phyloP scores from a whole-genome alignment of 2,888 invertebrate genomes.

The Andrena haemorrhoa region DNA sequence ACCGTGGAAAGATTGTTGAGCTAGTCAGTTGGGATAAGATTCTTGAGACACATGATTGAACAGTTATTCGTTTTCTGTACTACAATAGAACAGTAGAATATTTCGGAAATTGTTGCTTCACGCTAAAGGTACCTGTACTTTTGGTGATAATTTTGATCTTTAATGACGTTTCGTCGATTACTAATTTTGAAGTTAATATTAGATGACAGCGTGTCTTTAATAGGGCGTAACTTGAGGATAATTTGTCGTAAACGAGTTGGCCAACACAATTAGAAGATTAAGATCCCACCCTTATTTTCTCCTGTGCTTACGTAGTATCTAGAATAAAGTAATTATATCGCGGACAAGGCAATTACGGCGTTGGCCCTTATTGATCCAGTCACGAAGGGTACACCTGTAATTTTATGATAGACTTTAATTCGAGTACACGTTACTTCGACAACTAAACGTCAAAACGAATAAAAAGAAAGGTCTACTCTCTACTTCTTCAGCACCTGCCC shows the following conservation, averaged over 20 bases:
- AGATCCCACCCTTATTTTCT: constrained; percentile 27
- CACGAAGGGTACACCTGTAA: constrained; percentile 27
- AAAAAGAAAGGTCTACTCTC: neutral
- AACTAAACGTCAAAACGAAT: neutral
- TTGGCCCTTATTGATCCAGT: constrained; percentile 15
- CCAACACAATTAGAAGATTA: constrained; percentile 33
- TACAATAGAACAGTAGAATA: too few relatives aligned
- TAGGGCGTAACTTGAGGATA: neutral
- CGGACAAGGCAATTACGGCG: constrained; percentile 35
- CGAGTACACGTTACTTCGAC: neutral
- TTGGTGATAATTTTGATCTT: too few relatives aligned
- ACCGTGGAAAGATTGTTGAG: neutral
- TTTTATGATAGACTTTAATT: constrained; percentile 21
- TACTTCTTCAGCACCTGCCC: neutral
- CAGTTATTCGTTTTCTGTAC: too few relatives aligned
- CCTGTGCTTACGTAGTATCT: constrained; percentile 20
- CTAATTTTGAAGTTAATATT: constrained; percentile 2
- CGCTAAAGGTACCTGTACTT: too few relatives aligned
- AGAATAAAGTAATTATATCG: constrained; percentile 50
- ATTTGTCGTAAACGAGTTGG: constrained; percentile 3
- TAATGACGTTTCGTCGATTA: too few relatives aligned
- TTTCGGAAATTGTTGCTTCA: too few relatives aligned
- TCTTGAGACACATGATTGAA: too few relatives aligned
- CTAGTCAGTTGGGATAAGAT: too few relatives aligned
- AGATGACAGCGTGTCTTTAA: neutral